A percentile compares a stretch with the other conserved stretches of the same genome.
These are phyloP conservation scores for Zaprionus lachaisei DNA, from an alignment of 1,140 invertebrate genomes.

Conservation along the genomic window DNA sequence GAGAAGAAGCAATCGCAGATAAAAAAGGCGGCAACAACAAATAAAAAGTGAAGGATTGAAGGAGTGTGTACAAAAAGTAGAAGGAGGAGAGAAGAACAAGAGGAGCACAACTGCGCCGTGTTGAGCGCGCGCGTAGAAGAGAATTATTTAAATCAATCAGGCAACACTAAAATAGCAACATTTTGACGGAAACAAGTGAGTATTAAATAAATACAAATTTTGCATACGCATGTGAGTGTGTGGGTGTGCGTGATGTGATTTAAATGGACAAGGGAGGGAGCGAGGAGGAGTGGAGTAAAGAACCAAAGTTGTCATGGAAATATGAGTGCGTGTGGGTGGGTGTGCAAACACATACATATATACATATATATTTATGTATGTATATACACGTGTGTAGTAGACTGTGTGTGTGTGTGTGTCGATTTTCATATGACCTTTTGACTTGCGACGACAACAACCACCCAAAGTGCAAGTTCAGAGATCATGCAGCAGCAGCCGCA, in stretches of 20 bases:
- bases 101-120: conserved; percentile 51
- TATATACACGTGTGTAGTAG: too few species aligned
- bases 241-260: conserved; percentile 2
- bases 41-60: conserved; percentile 26
- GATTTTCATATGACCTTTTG: conserved; percentile 69
- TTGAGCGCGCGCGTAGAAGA: conserved; percentile 57
- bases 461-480: conserved; percentile 40
- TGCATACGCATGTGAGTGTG: neutral
- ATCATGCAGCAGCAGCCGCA: conserved; percentile 37
- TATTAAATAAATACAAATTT: conserved; percentile 53
- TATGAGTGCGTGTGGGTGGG: conserved; percentile 35
- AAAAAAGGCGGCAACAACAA: conserved; percentile 17
- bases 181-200: conserved; percentile 70
- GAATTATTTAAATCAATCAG: conserved; percentile 51
- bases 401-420: conserved; percentile 8
- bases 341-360: neutral
- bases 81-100: conserved; percentile 8
- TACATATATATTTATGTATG: too few species aligned
- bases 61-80: neutral
- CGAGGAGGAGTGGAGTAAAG: conserved; percentile 9
- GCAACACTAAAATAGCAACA: conserved; percentile 36
- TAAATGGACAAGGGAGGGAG: conserved; percentile 12
- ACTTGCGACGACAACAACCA: conserved; percentile 45
- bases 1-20: conserved; percentile 22
- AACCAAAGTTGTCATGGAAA: conserved; percentile 40